Evolutionary conservation across 2,797 vertebrate species (phyloP), one percentile per base, ranked within the genome.

Genomic region (Pipistrellus nathusii): DNA sequence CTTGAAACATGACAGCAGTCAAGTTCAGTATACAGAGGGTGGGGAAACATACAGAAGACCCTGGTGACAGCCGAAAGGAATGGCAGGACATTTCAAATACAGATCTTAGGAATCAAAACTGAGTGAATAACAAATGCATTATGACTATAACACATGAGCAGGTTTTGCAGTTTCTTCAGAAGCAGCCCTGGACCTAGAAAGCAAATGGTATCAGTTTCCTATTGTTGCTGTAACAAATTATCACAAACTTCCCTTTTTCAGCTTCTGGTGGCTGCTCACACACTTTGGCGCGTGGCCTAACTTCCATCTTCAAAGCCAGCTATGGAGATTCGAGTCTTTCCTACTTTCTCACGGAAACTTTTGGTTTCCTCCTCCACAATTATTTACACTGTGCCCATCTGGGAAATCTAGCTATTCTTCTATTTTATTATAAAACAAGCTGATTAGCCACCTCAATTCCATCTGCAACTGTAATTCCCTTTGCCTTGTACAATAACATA

Each of bases 51-150:
- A 80, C 51, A 88, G 51, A 88, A 82, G 20, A 86, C 12, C 2
- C 17, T 41, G 15, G 23, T 71, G 76, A 89, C 6, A 80, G 64
- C 71, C 66, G 57, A 21, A 46, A 93, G 57, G 27, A 94, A 62
- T 41, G 64, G 48, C 27, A 94, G 44, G 20, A 44, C 90, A 73
- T 91, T 94, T 93, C 27, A 91, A 82, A 82, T 78, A 72, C 32
- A 44, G 46, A 59, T 51, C 15, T 41, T 38, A 20, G 30, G 46
- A 85, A 5, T 51, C 6, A 68, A 85, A 93, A 81, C 9, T 83
- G 62, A 85, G 55, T 82, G 46, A 53, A 46, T 71, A 44, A 78
- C 69, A 78, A 81, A 90, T 62, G 48, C 80, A 78, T 80, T 76
- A 48, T 25, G 41, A 35, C 55, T 57, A 15, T 35, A 73, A 80